phyloP scores from a whole-genome alignment of 2,113 vertebrate genomes.

The Galeopterus variegatus region DNA sequence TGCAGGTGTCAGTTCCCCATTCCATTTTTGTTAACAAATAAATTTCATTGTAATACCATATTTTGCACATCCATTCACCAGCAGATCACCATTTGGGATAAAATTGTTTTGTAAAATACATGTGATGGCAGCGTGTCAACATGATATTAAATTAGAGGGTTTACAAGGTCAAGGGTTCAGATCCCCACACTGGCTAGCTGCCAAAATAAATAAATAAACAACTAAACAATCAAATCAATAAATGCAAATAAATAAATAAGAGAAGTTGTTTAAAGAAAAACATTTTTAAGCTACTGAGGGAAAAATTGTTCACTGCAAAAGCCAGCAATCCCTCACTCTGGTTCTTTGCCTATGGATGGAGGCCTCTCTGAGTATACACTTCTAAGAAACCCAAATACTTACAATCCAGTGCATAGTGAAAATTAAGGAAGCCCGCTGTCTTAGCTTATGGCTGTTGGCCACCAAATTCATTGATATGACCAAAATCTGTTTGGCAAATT shows the following conservation, averaged over 20 bases:
- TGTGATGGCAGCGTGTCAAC: neutral
- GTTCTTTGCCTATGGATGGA: neutral
- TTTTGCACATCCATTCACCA: neutral
- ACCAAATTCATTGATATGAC: neutral
- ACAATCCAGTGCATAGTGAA: neutral
- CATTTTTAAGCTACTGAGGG: neutral
- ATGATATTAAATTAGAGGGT: neutral
- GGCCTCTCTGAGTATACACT: neutral
- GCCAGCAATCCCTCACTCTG: neutral
- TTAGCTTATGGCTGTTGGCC: neutral
- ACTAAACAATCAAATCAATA: too few relatives aligned
- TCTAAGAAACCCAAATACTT: neutral
- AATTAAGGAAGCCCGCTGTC: neutral
- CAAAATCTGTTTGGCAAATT: neutral
- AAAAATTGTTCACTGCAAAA: neutral
- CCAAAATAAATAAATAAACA: too few relatives aligned
- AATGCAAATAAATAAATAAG: too few relatives aligned
- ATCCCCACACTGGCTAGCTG: too few relatives aligned
- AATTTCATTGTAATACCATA: neutral
- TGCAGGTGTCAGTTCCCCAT: rapidly evolving
- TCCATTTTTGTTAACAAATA: neutral
- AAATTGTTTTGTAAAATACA: neutral
- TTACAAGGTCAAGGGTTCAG: too few relatives aligned
- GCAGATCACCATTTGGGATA: neutral
- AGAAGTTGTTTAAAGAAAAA: neutral